A percentile compares a stretch with the other conserved stretches of the same genome.
phyloP scores from a whole-genome alignment of 2,113 vertebrate species.

The Anolis sagrei region DNA sequence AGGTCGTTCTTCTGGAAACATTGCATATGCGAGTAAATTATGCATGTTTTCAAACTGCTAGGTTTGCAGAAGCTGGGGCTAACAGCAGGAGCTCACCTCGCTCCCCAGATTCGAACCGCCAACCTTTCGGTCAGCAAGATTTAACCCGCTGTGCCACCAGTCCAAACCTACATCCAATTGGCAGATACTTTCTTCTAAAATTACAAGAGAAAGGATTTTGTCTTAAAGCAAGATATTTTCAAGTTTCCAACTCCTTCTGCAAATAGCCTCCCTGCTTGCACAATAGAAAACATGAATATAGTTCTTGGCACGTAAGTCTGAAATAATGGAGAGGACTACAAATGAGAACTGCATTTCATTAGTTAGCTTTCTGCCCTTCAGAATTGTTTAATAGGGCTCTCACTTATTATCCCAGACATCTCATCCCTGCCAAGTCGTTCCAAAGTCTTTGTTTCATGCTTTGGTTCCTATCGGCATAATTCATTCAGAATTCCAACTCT shows the following conservation, averaged over 20 bases:
- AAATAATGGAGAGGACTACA: slow-evolving; percentile 8
- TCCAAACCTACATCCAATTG: neutral
- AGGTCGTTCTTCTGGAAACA: too few species aligned
- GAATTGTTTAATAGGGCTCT: accelerated
- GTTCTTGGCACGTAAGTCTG: neutral
- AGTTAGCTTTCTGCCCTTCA: slow-evolving; percentile 14
- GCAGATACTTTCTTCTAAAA: neutral
- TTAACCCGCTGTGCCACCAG: neutral
- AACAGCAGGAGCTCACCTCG: too few species aligned
- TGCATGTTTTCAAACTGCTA: too few species aligned
- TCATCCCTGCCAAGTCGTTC: neutral
- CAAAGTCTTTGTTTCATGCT: neutral
- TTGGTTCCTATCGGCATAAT: slow-evolving; percentile 1
- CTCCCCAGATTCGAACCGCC: too few species aligned
- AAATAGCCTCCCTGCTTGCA: neutral
- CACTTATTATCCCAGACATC: neutral
- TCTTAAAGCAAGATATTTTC: neutral
- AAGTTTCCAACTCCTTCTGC: neutral
- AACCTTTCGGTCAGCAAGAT: too few species aligned
- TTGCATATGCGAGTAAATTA: too few species aligned
- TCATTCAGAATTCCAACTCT: neutral
- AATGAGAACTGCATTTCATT: slow-evolving; percentile 5
- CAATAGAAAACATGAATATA: neutral
- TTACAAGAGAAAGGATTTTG: neutral
- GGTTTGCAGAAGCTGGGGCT: too few species aligned